Percentiles rank a stretch among this genome's conserved stretches.
phyloP scores from a whole-genome alignment of 2,888 invertebrate species.

The Eudemis profundana region DNA sequence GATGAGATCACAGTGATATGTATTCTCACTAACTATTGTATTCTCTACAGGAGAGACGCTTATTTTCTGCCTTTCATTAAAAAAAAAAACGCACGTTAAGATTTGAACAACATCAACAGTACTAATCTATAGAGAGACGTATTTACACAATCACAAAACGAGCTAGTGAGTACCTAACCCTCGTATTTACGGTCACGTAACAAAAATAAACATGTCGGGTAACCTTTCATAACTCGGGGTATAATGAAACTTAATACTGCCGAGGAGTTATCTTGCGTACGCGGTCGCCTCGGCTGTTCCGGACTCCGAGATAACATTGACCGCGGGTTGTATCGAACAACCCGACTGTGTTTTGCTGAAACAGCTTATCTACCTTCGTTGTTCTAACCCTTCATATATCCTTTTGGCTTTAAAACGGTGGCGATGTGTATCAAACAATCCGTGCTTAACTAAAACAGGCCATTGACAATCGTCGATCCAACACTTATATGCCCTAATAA shows the following conservation, averaged over 20 bases:
- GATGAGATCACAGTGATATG: too few relatives aligned
- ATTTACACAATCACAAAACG: constrained; percentile 4
- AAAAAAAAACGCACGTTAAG: too few relatives aligned
- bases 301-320: constrained; percentile 72
- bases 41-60: too few relatives aligned
- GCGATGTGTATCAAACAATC: too few relatives aligned
- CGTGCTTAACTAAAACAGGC: background rate
- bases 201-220: constrained; percentile 76
- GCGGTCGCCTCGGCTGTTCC: constrained; percentile 69
- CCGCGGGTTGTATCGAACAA: constrained; percentile 54
- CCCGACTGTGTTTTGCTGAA: background rate
- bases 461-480: background rate
- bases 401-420: too few relatives aligned
- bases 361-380: background rate
- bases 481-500: background rate
- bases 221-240: constrained; percentile 72
- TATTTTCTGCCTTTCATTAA: too few relatives aligned
- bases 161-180: constrained; percentile 52
- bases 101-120: too few relatives aligned
- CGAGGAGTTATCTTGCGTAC: constrained; percentile 67
- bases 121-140: background rate
- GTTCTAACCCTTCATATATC: too few relatives aligned
- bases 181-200: constrained; percentile 71
- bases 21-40: too few relatives aligned
- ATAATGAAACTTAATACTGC: constrained; percentile 74